phyloP scores from a whole-genome alignment of 2,113 vertebrate genomes.

The Nothobranchius kuhntae region DNA sequence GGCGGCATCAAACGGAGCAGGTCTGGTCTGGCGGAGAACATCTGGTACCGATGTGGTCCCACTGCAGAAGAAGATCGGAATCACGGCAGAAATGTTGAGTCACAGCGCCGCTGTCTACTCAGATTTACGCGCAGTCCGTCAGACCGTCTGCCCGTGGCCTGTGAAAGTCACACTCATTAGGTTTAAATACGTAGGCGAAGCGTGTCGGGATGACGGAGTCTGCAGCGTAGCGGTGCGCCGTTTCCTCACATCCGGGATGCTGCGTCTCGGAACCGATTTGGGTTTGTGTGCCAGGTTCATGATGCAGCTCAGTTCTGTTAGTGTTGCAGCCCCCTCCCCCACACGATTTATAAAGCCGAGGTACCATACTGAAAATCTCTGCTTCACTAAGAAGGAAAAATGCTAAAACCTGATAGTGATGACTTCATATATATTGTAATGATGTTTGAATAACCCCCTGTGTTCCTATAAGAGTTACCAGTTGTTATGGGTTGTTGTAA shows the following conservation, averaged over 20 bases:
- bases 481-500: no score
- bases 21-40: constrained; percentile 60
- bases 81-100: neutral
- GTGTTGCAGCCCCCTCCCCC: no score
- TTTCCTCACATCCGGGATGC: constrained; percentile 48
- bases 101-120: constrained; percentile 57
- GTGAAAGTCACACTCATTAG: constrained; percentile 41
- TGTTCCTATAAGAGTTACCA: no score
- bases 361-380: constrained; percentile 1
- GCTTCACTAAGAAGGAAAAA: constrained; percentile 17
- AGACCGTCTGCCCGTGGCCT: constrained; percentile 39
- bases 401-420: no score
- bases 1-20: constrained; percentile 55
- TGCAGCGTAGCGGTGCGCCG: constrained; percentile 20
- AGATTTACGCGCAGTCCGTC: constrained; percentile 60
- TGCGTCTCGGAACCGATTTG: constrained; percentile 1
- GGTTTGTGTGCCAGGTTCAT: constrained; percentile 35
- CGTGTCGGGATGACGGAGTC: constrained; percentile 36
- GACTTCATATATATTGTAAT: no score
- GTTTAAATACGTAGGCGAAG: constrained; percentile 47
- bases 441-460: no score
- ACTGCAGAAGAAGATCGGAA: constrained; percentile 44
- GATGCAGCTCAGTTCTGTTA: constrained; percentile 26
- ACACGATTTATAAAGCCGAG: neutral
- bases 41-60: constrained; percentile 48